These are phyloP conservation scores for Xestia rhomboidea DNA, from an alignment of 2,888 invertebrate species.

Conservation along the genomic window DNA sequence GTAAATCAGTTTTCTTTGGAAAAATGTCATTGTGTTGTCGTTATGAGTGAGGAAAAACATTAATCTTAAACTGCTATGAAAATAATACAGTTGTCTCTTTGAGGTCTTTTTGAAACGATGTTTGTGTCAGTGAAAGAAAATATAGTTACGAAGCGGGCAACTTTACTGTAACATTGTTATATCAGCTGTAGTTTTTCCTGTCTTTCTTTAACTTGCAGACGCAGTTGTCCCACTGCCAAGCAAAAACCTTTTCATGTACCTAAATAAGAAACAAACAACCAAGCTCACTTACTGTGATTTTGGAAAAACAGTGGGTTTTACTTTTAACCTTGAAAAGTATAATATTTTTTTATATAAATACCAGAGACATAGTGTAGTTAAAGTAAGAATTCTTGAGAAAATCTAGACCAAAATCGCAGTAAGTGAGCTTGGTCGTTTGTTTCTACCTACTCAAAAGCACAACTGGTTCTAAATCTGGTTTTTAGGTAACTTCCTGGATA, in stretches of 20 bases:
- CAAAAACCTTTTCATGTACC: background rate
- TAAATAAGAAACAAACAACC: constrained; percentile 19
- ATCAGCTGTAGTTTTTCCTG: background rate
- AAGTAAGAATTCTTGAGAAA: too few relatives aligned
- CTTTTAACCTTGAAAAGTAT: too few relatives aligned
- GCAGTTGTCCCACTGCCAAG: background rate
- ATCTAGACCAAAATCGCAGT: too few relatives aligned
- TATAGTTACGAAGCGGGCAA: constrained; percentile 1
- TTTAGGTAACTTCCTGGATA: background rate
- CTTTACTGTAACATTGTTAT: constrained; percentile 6
- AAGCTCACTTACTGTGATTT: too few relatives aligned
- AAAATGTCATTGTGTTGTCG: constrained; percentile 33
- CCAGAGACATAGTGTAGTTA: too few relatives aligned
- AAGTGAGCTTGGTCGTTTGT: too few relatives aligned
- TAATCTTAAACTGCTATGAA: constrained; percentile 15
- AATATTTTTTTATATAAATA: too few relatives aligned
- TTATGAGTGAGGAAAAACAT: constrained; percentile 6
- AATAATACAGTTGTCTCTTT: background rate
- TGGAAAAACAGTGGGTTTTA: too few relatives aligned
- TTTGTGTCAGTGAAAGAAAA: background rate
- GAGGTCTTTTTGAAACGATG: background rate
- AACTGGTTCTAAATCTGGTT: background rate
- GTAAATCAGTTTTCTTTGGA: constrained; percentile 36
- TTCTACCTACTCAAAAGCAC: too few relatives aligned
- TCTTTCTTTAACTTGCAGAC: background rate